Evolutionary conservation across 2,797 vertebrate genomes (phyloP), one percentile per base, ranked within the genome.

Genomic region (Molossus alvarezi): DNA sequence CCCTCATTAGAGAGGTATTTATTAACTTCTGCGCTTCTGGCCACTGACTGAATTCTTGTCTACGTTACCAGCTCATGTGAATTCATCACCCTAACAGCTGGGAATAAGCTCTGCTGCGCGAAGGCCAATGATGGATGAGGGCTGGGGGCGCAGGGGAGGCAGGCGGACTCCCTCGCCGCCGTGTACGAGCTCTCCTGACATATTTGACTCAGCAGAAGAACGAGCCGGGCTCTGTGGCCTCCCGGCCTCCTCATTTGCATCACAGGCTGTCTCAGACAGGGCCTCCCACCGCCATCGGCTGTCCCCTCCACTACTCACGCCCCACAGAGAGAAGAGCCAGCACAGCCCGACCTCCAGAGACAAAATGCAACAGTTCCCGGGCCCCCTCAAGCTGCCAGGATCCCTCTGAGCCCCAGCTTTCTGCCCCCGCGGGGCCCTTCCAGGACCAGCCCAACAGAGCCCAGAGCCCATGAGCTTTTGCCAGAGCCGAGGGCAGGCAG

Each of bases 81-180:
- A 98, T 98, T 98, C 98, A 98, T 98, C 97, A 98, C 77, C 87
- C 41, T 79, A 98, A 96, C 98, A 98, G 98, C 98, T 98, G 97
- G 98, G 97, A 97, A 96, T 91, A 92, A 81, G 97, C 97, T 62
- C 81, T 33, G 6, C n/a, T 0, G 73, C 8, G 14, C 15, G 91
- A 69, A 87, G 89, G 95, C 94, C 89, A n/a, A 3, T 91, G 96
- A 94, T 60, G 81, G 94, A 97, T 12, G 97, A 92, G 85, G 48
- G 79, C 79, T 0, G 37, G 62, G 33, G 79, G 83, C 25, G 85
- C 1, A 3, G 13, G 4, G 77, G 72, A 58, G 67, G 37, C 48
- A 18, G 80, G 60, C 5, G 0, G 81, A 21, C 71, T 20, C 60
- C 65, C 65, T 33, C 67, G 64, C 57, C 1, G 53, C 18, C 9